Evolutionary conservation across 2,888 invertebrate species (phyloP), one percentile per base, ranked within the genome.

Genomic region (Chalcis sispes): DNA sequence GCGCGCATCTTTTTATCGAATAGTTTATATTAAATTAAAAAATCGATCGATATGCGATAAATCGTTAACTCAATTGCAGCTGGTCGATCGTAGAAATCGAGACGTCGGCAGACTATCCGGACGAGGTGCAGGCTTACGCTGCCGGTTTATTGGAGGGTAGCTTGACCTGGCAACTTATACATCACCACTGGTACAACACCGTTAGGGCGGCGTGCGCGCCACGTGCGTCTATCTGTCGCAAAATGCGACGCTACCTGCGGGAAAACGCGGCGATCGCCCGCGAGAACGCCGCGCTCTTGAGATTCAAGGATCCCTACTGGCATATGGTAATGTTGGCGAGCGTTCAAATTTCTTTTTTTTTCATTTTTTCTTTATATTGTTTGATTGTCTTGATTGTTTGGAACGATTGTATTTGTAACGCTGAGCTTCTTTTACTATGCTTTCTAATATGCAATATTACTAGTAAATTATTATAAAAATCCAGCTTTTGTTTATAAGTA

Each of bases 81-180:
- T 96, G 96, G 96, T 94, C 95, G 20, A 92, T 93, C 80, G 89
- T 96, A 75, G 95, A 96, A 89, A 92, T 96, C 56, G 93, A 95
- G 89, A 95, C 96, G 0, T 93, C 94, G 81, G 90, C 91, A 27
- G 90, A 91, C 2, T 95, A 93, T 87, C 92, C 93, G 0, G 96
- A 96, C 86, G 92, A 92, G 82, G 91, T 94, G 54, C 97, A 97
- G 89, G 96, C 96, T 0, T 96, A 94, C 87, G 94, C 95, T 1
- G 96, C 97, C 1, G 97, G 97, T 4, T 90, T 95, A 52, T 91
- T 95, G 0, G 97, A 97, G 88, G 97, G 96, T 0, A 93, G 93
- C 25, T 88, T 96, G 2, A 95, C 96, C 10, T 94, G 94, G 93
- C 93, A 93, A 78, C 90, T 95, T 72, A 95, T 97, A 80, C 93